Conservation (phyloP, 2,888 invertebrate genomes). For the Ashinkailepas kermadecensis region DNA sequence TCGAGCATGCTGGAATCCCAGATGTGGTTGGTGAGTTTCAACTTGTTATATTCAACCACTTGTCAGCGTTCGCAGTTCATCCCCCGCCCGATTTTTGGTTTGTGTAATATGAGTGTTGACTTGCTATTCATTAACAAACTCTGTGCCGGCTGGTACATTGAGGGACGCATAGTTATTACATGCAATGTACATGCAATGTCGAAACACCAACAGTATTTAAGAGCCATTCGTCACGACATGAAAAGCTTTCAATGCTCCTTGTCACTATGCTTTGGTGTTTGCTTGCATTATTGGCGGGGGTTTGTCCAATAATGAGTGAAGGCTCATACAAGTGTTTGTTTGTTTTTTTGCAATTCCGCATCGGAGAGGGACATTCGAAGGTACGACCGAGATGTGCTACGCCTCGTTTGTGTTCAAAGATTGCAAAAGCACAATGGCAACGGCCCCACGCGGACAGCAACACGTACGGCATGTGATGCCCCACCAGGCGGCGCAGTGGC, state of each 20-base stretch:
- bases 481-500: background rate
- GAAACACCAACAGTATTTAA: background rate
- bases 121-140: background rate
- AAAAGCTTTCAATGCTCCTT: no score
- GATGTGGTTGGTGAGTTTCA: background rate
- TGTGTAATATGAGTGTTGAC: background rate
- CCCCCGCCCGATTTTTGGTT: background rate
- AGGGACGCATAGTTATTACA: background rate
- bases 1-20: background rate
- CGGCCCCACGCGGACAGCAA: no score
- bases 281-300: no score
- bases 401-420: no score
- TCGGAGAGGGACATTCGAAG: no score
- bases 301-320: no score
- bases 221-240: background rate
- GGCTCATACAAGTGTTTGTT: no score
- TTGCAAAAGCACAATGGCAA: no score
- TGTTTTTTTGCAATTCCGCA: no score
- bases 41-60: background rate
- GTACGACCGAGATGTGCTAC: no score
- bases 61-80: background rate
- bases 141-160: background rate
- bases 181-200: background rate
- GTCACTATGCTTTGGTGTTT: no score
- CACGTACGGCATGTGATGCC: no score